Conservation (phyloP, 2,888 invertebrate species). For the Conchocele bisecta region DNA sequence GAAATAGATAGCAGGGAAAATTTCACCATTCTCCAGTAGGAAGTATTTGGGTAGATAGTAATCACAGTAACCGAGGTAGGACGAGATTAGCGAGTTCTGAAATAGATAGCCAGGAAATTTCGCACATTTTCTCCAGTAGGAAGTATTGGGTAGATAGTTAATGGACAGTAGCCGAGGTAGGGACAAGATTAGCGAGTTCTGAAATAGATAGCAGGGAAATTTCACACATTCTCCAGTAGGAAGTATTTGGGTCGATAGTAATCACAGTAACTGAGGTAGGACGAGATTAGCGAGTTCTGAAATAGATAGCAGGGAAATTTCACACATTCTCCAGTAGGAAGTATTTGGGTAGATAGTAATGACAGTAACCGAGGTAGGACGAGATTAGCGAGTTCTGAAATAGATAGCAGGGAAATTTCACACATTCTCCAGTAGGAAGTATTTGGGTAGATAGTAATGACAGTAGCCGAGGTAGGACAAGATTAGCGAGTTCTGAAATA, state of each 20-base stretch:
- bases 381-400: slow-evolving; percentile 90
- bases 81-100: slow-evolving; percentile 90
- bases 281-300: slow-evolving; percentile 90
- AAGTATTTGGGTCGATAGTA: slow-evolving; percentile 93
- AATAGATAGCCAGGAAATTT: too few species aligned
- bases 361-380: slow-evolving; percentile 92
- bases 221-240: slow-evolving; percentile 92
- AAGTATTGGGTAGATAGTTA: too few species aligned
- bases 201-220: too few species aligned
- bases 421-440: slow-evolving; percentile 93
- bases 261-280: slow-evolving; percentile 92
- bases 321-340: slow-evolving; percentile 93
- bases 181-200: too few species aligned
- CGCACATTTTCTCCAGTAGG: too few species aligned
- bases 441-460: slow-evolving; percentile 92
- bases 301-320: too few species aligned
- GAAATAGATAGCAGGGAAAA: slow-evolving; percentile 87
- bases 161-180: too few species aligned
- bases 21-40: slow-evolving; percentile 93
- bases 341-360: slow-evolving; percentile 92
- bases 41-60: slow-evolving; percentile 93
- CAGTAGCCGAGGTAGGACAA: slow-evolving; percentile 92
- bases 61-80: slow-evolving; percentile 92
- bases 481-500: slow-evolving; percentile 89
- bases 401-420: slow-evolving; percentile 88